A percentile compares a stretch with the other conserved stretches of the same genome.
phyloP scores from a whole-genome alignment of 2,113 vertebrate species.

The Epinephelus moara region DNA sequence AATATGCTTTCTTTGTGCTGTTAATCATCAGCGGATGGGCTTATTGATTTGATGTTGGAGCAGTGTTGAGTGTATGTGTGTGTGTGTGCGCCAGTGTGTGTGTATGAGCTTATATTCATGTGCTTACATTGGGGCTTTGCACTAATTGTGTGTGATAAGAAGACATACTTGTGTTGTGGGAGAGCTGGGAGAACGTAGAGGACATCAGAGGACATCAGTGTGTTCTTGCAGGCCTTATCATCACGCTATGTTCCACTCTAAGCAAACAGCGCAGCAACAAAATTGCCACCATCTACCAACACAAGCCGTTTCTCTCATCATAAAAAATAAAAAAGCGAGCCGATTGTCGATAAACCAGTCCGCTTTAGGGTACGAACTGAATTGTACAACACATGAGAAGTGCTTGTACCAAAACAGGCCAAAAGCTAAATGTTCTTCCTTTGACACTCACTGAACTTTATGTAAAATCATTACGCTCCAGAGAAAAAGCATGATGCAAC shows the following conservation, averaged over 20 bases:
- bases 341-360: background rate
- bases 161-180: slow-evolving; percentile 30
- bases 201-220: slow-evolving; percentile 67
- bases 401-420: background rate
- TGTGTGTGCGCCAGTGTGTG: slow-evolving; percentile 4
- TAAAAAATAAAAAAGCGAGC: slow-evolving; percentile 40
- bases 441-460: slow-evolving; percentile 39
- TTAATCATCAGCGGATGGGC: slow-evolving; percentile 51
- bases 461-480: slow-evolving; percentile 32
- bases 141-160: slow-evolving; percentile 61
- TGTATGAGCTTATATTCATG: slow-evolving; percentile 9
- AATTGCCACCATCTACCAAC: slow-evolving; percentile 25
- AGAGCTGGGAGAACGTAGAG: slow-evolving; percentile 35
- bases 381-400: slow-evolving; percentile 7
- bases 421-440: slow-evolving; percentile 44
- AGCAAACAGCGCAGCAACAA: slow-evolving; percentile 13
- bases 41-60: slow-evolving; percentile 61
- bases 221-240: slow-evolving; percentile 38
- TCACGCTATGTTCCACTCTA: slow-evolving; percentile 11
- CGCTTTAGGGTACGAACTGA: background rate
- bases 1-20: slow-evolving; percentile 38
- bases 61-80: slow-evolving; percentile 11
- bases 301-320: slow-evolving; percentile 28
- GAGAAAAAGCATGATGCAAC: slow-evolving; percentile 65
- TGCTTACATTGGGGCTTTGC: slow-evolving; percentile 26